Conservation (phyloP, 1,140 invertebrate genomes). For the Pygmarrhopalites habei region DNA sequence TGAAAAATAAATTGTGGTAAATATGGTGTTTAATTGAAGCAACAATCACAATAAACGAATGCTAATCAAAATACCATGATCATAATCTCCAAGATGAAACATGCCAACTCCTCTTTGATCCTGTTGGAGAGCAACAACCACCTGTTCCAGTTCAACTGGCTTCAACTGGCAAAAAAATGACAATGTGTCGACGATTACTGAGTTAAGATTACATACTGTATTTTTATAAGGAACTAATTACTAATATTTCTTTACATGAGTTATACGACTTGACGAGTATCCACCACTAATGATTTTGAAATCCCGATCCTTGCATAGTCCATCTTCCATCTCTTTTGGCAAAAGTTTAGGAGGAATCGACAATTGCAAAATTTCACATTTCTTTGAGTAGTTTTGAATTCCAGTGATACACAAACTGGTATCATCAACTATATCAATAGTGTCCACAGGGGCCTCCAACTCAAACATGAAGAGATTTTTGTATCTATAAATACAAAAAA, state of each 20-base stretch:
- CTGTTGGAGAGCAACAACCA: slow-evolving; percentile 24
- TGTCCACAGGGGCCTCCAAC: slow-evolving; percentile 36
- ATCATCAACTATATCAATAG: slow-evolving; percentile 31
- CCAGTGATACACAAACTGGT: slow-evolving; percentile 33
- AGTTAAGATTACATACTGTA: background rate
- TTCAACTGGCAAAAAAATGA: background rate
- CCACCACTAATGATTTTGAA: slow-evolving; percentile 39
- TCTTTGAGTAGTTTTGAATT: slow-evolving; percentile 33
- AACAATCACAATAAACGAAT: too few relatives aligned
- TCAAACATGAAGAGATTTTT: slow-evolving; percentile 39
- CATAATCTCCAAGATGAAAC: slow-evolving; percentile 33
- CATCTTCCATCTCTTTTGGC: slow-evolving; percentile 36
- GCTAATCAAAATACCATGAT: slow-evolving; percentile 22
- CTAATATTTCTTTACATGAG: slow-evolving; percentile 19
- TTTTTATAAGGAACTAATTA: background rate
- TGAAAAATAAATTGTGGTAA: too few relatives aligned
- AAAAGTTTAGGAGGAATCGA: slow-evolving; percentile 39
- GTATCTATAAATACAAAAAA: slow-evolving; percentile 29
- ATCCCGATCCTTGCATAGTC: slow-evolving; percentile 39
- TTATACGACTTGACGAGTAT: slow-evolving; percentile 29
- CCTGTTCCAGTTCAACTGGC: slow-evolving; percentile 4
- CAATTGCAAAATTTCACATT: slow-evolving; percentile 38
- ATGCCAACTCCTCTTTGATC: slow-evolving; percentile 20
- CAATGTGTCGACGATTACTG: background rate
- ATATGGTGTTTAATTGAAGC: too few relatives aligned